Evolutionary conservation across 2,888 invertebrate genomes (phyloP), one percentile per base, ranked within the genome.

Genomic region (Drosophila kambysellisi): DNA sequence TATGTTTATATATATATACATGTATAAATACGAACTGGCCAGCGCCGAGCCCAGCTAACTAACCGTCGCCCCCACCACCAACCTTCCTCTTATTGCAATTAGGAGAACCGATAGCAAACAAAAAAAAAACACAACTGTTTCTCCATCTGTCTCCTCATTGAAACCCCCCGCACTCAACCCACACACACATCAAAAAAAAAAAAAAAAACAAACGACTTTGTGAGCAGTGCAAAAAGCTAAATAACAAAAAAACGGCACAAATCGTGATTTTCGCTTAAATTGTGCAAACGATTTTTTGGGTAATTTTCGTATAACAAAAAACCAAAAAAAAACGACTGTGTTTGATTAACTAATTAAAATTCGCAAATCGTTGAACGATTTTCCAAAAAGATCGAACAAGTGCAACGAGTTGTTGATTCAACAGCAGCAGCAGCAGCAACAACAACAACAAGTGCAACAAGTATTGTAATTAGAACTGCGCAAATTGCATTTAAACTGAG

Each of bases 221-320:
- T 78, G 80, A 67, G 73, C 77, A 75, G 66, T 82, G 81, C 82
- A 76, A 82, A 82, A 79, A 81, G 75, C 58, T 48, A 61, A 74
- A 74, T 59, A 53, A 58, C 33, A 25, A 63, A 60, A 73, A 65
- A 56, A 61, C 66, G 35, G 54, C 63, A 61, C 59, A 84, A 89
- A 88, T 88, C 89, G 89, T 87, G 89, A 87, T 89, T 77, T 87
- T 77, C 57, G 87, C 73, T 73, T 74, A 78, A 84, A 87, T 87
- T 87, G 89, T 88, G 89, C 85, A 87, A 87, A 87, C 85, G 83
- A 79, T 79, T 81, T 80, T 81, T 79, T 65, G 70, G 72, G 63
- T 58, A 59, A 74, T 75, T 79, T 68, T 59, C 57, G 58, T 15
- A 17, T 3, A 3, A 25, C 41, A 48, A 59, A 53, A 35, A 15